Evolutionary conservation across 2,797 vertebrate genomes (phyloP).

Genomic region (Myoxocephalus aenaeus): DNA sequence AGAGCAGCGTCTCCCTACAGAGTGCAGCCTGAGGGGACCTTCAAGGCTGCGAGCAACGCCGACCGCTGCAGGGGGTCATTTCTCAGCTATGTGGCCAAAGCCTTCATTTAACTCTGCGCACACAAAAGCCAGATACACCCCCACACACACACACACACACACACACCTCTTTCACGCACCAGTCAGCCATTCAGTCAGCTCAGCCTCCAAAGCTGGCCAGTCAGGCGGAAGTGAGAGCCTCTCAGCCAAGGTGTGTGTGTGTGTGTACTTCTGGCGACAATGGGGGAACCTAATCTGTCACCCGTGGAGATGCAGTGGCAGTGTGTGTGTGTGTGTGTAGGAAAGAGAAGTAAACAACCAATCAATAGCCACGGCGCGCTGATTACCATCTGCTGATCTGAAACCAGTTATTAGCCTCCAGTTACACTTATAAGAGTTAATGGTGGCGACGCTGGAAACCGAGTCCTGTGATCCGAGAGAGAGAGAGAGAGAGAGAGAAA

Average conservation of each 20-base stretch:
- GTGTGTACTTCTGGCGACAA: constrained; percentile 61
- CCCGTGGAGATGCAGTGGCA: constrained; percentile 53
- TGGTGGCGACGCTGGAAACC: neutral
- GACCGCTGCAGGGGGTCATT: constrained; percentile 36
- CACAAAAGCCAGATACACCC: constrained; percentile 26
- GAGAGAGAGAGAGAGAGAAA: neutral
- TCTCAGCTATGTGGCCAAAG: constrained; percentile 29
- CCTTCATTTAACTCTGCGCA: constrained; percentile 25
- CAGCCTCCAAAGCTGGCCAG: constrained; percentile 28
- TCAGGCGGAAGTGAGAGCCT: constrained; percentile 41
- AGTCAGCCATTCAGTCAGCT: constrained; percentile 30
- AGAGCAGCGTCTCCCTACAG: constrained; percentile 44
- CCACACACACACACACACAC: no score
- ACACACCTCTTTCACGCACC: constrained; percentile 8
- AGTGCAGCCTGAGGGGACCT: constrained; percentile 28
- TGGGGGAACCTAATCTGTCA: constrained; percentile 71
- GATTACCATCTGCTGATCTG: constrained; percentile 45
- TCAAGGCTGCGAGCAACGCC: constrained; percentile 22
- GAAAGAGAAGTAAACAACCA: constrained; percentile 66
- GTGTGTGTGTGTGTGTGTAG: constrained; percentile 28
- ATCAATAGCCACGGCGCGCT: constrained; percentile 52
- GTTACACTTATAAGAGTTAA: neutral
- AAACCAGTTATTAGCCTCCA: constrained; percentile 29
- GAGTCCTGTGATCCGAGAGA: neutral
- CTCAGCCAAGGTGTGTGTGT: constrained; percentile 52